Conservation (phyloP, 2,797 vertebrate species). For the Melanotaenia pygmaea region DNA sequence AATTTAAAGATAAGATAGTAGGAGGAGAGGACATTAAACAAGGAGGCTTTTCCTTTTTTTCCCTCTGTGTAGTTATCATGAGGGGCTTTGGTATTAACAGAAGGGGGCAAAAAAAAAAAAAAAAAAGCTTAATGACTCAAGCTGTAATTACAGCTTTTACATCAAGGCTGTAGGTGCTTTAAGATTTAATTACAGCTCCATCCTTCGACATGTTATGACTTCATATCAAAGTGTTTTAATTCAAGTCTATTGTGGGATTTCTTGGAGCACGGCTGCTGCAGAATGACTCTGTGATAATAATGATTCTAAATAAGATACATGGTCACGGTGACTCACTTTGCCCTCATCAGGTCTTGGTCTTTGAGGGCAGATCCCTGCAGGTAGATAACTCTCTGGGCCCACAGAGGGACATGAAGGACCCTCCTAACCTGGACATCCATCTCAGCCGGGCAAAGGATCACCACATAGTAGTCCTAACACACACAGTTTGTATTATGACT, state of each 20-base stretch:
- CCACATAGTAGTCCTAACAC: conserved; percentile 87
- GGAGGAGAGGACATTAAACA: conserved; percentile 64
- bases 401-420: conserved; percentile 87
- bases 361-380: conserved; percentile 88
- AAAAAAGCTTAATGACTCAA: conserved; percentile 41
- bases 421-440: conserved; percentile 88
- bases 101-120: conserved; percentile 30
- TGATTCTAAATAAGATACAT: background rate
- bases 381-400: conserved; percentile 89
- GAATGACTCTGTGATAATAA: conserved; percentile 1
- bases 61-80: conserved; percentile 34
- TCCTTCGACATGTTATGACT: background rate
- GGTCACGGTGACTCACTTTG: conserved; percentile 81
- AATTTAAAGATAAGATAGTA: conserved; percentile 63
- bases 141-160: conserved; percentile 50
- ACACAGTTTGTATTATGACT: background rate
- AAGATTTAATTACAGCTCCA: conserved; percentile 43
- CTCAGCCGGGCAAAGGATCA: conserved; percentile 88
- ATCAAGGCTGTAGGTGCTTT: conserved; percentile 22
- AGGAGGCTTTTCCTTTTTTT: conserved; percentile 49
- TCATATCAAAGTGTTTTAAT: conserved; percentile 3
- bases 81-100: conserved; percentile 46
- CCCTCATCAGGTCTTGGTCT: conserved; percentile 89
- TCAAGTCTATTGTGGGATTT: conserved; percentile 5
- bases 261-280: background rate